These are phyloP conservation scores for Nyctereutes procyonoides DNA, from an alignment of 2,113 vertebrate genomes.

Conservation along the genomic window DNA sequence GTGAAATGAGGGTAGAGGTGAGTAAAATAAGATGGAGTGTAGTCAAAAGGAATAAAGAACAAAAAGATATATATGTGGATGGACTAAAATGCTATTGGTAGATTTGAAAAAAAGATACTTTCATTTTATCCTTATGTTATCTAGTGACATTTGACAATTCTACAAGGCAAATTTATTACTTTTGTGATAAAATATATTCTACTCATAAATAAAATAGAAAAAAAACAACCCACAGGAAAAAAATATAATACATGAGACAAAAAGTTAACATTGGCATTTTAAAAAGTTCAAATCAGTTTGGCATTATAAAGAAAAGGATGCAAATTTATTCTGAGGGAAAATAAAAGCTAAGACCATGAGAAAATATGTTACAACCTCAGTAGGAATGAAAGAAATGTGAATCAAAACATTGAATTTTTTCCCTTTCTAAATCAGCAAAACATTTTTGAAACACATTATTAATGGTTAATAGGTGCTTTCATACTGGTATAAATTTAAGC, in stretches of 20 bases:
- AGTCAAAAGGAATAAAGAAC: background rate
- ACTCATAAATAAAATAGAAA: background rate
- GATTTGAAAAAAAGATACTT: background rate
- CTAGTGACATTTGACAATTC: background rate
- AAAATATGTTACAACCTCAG: background rate
- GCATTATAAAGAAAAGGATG: background rate
- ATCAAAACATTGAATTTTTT: background rate
- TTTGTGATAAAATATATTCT: background rate
- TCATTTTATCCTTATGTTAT: background rate
- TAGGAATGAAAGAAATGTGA: background rate
- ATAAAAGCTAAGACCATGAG: background rate
- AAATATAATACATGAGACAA: background rate
- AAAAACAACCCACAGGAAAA: background rate
- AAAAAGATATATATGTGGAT: no score
- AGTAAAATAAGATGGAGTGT: background rate
- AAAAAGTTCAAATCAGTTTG: background rate
- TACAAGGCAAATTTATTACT: background rate
- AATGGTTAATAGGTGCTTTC: background rate
- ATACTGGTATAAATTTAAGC: background rate
- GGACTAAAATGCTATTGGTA: background rate
- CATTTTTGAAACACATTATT: background rate
- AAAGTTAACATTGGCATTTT: background rate
- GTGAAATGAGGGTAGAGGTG: background rate
- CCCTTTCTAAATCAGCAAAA: background rate
- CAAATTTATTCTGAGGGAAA: background rate